Base-by-base conservation (phyloP, 1,140 invertebrate species). In the Meloidogyne floridensis region DNA sequence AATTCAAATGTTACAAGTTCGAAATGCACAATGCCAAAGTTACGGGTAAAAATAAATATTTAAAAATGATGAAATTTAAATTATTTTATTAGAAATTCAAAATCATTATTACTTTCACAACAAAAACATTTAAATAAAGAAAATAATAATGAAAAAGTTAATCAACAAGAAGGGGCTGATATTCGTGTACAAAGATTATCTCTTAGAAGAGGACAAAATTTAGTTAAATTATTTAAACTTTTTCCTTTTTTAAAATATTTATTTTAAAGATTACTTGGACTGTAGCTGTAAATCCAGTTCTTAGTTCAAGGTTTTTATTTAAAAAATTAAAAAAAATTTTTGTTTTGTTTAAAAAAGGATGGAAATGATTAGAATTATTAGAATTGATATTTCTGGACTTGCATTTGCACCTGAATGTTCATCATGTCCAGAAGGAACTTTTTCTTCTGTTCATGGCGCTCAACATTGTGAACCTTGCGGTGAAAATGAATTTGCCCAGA, bases 341-440 rank as follows among this genome's bases (percentile, higher is more conserved):
- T 65, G 6, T 59, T 59, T 13, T 13, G 2, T 47, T 47, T n/a
- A 54, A 13, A 79, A 65, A 32, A 65, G 77, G 3, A 79, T 79
- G 77, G 77, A 79, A 47, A 79, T 89, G 0, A 87, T 89, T 74
- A 80, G 81, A 51, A 75, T 89, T 53, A 75, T 83, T 72, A 82
- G 82, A 43, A 86, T 89, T 75, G 88, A 89, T 80, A 81, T 89
- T 51, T 65, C 87, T 72, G 87, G 93, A 72, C 91, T 93, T 42
- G 92, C 92, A 8, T 93, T 92, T 84, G 92, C 93, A 15, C 93
- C 93, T 0, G 91, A 91, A 80, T 93, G 93, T 86, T 91, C 91
- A 13, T 91, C 91, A 56, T 93, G 93, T 87, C 90, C 90, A 32
- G 88, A 91, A 18, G 93, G 93, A 10, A 93, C 91, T 6, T 93